phyloP scores from a whole-genome alignment of 1,140 invertebrate species.

The Adelges cooleyi region DNA sequence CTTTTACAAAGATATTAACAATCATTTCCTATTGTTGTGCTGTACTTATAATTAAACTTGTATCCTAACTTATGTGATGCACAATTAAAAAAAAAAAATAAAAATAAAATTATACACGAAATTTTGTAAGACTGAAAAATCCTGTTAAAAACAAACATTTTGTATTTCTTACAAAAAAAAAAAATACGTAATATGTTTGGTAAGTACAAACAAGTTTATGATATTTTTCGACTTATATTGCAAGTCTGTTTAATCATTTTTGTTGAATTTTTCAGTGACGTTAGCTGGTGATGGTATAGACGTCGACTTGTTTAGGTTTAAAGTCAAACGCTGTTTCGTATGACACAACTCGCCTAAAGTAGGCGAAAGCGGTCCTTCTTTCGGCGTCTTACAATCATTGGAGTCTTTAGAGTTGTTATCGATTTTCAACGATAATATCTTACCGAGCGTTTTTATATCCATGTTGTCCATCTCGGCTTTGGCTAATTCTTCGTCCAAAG shows the following conservation, averaged over 20 bases:
- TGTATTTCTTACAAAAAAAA: too few species aligned
- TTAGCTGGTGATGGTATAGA: constrained; percentile 31
- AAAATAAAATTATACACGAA: too few species aligned
- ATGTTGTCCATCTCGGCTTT: constrained; percentile 18
- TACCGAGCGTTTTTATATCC: constrained; percentile 15
- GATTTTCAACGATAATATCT: constrained; percentile 13
- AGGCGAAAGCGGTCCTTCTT: constrained; percentile 23
- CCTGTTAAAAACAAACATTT: too few species aligned
- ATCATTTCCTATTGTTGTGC: background rate
- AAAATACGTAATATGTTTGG: too few species aligned
- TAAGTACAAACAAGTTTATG: too few species aligned
- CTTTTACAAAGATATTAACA: background rate
- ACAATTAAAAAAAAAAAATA: too few species aligned
- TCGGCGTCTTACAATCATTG: background rate
- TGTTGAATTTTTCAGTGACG: background rate
- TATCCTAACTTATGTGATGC: background rate
- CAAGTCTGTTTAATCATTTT: too few species aligned
- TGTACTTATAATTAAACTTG: background rate
- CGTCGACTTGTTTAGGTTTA: constrained; percentile 49
- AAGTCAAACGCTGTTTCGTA: constrained; percentile 55
- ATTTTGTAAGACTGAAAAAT: too few species aligned
- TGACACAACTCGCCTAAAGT: constrained; percentile 57
- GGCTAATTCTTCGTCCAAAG: constrained; percentile 3
- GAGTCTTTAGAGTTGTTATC: background rate
- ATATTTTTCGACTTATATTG: too few species aligned